phyloP scores from a whole-genome alignment of 2,113 vertebrate species.

The Triplophysa rosa region DNA sequence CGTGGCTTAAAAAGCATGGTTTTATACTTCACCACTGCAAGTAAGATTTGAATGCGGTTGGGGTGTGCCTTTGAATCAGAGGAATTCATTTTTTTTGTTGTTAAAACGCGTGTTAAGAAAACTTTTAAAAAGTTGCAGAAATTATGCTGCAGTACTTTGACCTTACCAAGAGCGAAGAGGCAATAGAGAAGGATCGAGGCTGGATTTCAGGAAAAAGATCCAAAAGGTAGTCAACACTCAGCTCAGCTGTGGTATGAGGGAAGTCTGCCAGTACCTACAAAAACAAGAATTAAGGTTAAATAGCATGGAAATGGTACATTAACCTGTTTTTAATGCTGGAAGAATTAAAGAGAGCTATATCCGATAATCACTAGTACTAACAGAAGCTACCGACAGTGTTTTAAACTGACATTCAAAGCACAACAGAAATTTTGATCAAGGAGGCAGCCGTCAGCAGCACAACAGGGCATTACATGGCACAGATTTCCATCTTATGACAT shows the following conservation, averaged over 20 bases:
- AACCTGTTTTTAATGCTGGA: not conserved
- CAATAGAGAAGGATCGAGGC: conserved; percentile 91
- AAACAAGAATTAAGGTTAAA: conserved; percentile 13
- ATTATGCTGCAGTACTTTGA: not conserved
- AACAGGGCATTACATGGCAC: not conserved
- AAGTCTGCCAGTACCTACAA: conserved; percentile 87
- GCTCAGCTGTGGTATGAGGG: conserved; percentile 77
- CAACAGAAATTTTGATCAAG: not conserved
- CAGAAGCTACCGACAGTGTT: not conserved
- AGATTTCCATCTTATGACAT: not conserved
- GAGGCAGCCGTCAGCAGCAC: not conserved
- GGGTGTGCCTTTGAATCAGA: conserved; percentile 75
- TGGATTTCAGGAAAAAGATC: conserved; percentile 90
- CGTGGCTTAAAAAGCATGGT: conserved; percentile 82
- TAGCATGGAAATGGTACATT: not conserved
- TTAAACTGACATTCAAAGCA: too few relatives aligned
- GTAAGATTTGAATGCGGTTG: conserved; percentile 80
- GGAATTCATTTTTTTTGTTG: too few relatives aligned
- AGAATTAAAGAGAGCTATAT: not conserved
- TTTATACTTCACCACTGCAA: conserved; percentile 90
- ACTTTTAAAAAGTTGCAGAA: not conserved
- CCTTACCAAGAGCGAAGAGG: conserved; percentile 85
- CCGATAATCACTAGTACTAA: too few relatives aligned
- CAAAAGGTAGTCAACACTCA: conserved; percentile 81
- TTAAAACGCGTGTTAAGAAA: not conserved